Evolutionary conservation across 2,888 invertebrate species (phyloP).

Genomic region (Drosophila aldrichi): DNA sequence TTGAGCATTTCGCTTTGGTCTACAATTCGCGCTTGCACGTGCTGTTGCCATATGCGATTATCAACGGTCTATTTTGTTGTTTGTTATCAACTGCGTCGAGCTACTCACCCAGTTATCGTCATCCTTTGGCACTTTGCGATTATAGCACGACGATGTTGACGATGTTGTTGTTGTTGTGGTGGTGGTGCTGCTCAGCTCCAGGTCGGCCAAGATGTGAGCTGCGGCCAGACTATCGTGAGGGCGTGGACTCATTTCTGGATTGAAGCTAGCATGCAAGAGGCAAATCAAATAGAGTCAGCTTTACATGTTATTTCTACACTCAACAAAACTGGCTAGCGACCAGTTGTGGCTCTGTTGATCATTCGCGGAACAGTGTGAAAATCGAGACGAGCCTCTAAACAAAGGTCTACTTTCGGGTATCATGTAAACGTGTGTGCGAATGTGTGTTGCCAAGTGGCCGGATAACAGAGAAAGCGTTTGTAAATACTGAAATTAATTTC

Average conservation of each 20-base stretch:
- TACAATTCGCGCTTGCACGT: conserved; percentile 42
- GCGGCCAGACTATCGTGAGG: conserved; percentile 56
- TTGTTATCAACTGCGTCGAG: conserved; percentile 24
- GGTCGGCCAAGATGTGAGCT: conserved; percentile 37
- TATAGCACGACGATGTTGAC: conserved; percentile 33
- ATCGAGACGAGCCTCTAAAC: conserved; percentile 25
- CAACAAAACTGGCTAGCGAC: background rate
- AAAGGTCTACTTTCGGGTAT: conserved; percentile 25
- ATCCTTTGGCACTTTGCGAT: conserved; percentile 51
- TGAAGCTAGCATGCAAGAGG: conserved; percentile 3
- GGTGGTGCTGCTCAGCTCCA: conserved; percentile 40
- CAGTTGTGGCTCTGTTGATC: background rate
- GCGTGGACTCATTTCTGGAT: conserved; percentile 55
- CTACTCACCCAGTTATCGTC: conserved; percentile 55
- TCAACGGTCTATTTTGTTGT: background rate
- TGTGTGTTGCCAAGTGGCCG: conserved; percentile 13
- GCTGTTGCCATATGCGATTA: conserved; percentile 19
- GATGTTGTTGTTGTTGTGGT: conserved; percentile 2
- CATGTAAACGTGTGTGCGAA: background rate
- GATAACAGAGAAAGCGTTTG: conserved; percentile 16
- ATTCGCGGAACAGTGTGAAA: conserved; percentile 57
- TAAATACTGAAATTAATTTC: background rate
- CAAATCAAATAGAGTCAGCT: background rate
- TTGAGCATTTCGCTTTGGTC: conserved; percentile 17
- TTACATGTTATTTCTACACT: background rate